Base-by-base conservation (phyloP, 2,113 vertebrate species). In the Sclerurus mexicanus region DNA sequence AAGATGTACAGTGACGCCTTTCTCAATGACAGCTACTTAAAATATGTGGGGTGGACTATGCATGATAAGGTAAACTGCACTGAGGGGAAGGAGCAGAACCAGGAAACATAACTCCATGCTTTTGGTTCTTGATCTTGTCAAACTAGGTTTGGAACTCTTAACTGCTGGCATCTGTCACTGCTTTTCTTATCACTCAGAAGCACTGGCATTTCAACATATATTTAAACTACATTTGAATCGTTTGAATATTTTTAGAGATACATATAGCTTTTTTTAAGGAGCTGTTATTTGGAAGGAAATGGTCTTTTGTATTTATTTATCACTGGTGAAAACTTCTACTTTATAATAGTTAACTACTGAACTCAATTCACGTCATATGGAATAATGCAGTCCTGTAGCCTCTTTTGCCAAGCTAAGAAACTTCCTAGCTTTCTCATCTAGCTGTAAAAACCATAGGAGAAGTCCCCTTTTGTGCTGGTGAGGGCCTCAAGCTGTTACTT, bases 31-130 rank as follows among this genome's bases (percentile, higher is more conserved):
- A 99, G 99, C 97, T 99, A 99, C 97, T 98, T 99, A 98, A 99
- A 99, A 97, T 99, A 99, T 12, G 99, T 99, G 72, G 99, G 99
- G 33, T 99, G 99, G 99, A 99, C 99, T 79, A 99, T 99, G 99
- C 99, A 99, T 64, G 99, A 99, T 96, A 99, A 99, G 99, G 99
- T 99, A 97, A 97, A 96, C 62, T 92, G 53, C 53, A 2, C 2
- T 9, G 52, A 64, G n/a, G 28, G 17, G 7, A 15, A n/a, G 20
- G n/a, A 72, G 8, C 23, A 33, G 31, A 60, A 11, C 50, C 50
- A 4, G 30, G 56, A 62, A 58, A 17, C 28, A 2, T 21, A 52
- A 31, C 21, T 82, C 33, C 30, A 7, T 1, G 0, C 8, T 28
- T 46, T 33, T n/a, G 4, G 7, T 74, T 24, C 24, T 44, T 72